phyloP scores from a whole-genome alignment of 2,888 invertebrate genomes.

The Hemithea aestivaria region DNA sequence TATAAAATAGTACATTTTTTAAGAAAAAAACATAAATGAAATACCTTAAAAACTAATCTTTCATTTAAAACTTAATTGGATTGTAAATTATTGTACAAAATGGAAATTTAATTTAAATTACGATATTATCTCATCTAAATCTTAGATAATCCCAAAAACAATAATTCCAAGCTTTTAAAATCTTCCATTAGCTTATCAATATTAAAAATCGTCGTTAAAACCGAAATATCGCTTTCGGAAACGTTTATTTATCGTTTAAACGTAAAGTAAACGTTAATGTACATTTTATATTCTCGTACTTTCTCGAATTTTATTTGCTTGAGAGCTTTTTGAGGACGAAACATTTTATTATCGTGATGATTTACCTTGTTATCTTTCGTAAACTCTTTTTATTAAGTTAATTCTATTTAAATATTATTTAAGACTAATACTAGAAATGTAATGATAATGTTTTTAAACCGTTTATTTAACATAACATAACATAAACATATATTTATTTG shows the following conservation, averaged over 20 bases:
- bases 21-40: too few relatives aligned
- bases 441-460: too few relatives aligned
- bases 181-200: conserved; percentile 31
- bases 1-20: too few relatives aligned
- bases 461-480: too few relatives aligned
- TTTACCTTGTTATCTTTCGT: conserved; percentile 14
- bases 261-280: conserved; percentile 25
- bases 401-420: too few relatives aligned
- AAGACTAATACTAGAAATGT: too few relatives aligned
- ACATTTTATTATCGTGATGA: conserved; percentile 17
- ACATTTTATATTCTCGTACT: conserved; percentile 27
- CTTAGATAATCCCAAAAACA: conserved; percentile 5
- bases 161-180: conserved; percentile 9
- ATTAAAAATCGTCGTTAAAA: conserved; percentile 29
- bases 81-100: too few relatives aligned
- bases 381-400: neutral
- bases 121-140: too few relatives aligned
- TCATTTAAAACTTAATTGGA: too few relatives aligned
- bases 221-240: conserved; percentile 29
- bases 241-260: conserved; percentile 28
- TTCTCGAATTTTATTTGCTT: conserved; percentile 20
- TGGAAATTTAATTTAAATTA: too few relatives aligned
- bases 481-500: too few relatives aligned
- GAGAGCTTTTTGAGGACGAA: conserved; percentile 16
- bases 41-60: too few relatives aligned